Evolutionary conservation across 1,140 invertebrate species (phyloP).

Genomic region (Aphidius ervi): DNA sequence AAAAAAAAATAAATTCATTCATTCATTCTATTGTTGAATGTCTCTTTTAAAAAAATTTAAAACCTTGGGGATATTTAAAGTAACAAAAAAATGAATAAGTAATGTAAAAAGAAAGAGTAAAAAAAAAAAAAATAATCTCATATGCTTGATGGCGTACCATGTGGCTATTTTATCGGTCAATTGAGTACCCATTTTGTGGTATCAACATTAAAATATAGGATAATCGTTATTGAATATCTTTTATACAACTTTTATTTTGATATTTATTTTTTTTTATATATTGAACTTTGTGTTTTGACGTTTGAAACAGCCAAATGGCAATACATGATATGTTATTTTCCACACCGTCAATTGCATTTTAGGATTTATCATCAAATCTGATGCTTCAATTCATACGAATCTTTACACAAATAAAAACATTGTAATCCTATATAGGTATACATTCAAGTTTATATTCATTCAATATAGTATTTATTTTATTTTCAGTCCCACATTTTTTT

Average conservation of each 20-base stretch:
- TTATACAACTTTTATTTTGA: too few relatives aligned
- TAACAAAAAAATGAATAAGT: too few relatives aligned
- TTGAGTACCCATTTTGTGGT: constrained; percentile 8
- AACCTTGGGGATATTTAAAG: too few relatives aligned
- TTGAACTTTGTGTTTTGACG: constrained; percentile 8
- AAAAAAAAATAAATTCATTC: too few relatives aligned
- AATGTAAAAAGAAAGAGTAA: too few relatives aligned
- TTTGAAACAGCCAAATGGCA: neutral
- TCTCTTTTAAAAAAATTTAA: too few relatives aligned
- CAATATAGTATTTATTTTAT: neutral
- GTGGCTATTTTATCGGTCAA: constrained; percentile 12
- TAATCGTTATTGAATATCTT: too few relatives aligned
- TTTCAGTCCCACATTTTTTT: too few relatives aligned
- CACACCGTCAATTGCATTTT: constrained; percentile 16
- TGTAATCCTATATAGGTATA: constrained; percentile 15
- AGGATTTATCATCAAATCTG: constrained; percentile 4
- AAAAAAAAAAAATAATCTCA: constrained; percentile 5
- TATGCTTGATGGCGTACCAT: constrained; percentile 16
- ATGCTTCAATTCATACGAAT: neutral
- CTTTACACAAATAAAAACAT: constrained; percentile 22
- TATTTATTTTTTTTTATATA: too few relatives aligned
- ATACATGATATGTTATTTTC: constrained; percentile 12
- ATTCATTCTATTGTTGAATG: too few relatives aligned
- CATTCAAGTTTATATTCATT: neutral
- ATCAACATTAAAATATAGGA: neutral